These are phyloP conservation scores for Oscheius sp. DNA, from an alignment of 2,888 invertebrate species.

Conservation along the genomic window DNA sequence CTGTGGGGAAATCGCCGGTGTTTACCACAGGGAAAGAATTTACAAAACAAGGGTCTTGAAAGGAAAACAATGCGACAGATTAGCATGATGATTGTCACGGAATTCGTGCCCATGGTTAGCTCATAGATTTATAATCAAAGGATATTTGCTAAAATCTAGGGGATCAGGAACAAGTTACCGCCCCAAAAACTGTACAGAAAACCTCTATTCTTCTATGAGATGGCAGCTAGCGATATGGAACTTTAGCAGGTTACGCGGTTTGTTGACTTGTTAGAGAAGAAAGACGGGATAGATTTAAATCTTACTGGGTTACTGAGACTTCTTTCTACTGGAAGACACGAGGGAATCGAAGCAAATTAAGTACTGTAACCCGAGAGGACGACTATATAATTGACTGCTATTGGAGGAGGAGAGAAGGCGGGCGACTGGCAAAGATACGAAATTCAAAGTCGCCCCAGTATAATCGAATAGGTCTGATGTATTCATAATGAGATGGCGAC, in stretches of 20 bases:
- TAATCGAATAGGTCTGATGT: too few relatives aligned
- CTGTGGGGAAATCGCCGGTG: too few relatives aligned
- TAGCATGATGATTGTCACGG: too few relatives aligned
- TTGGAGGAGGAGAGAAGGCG: conserved; percentile 1
- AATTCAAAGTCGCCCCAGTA: too few relatives aligned
- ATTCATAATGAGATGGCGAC: too few relatives aligned
- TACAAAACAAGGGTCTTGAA: neutral
- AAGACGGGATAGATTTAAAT: conserved; percentile 8
- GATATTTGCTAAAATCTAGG: too few relatives aligned
- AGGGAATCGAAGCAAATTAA: neutral
- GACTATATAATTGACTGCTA: conserved; percentile 16
- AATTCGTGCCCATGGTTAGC: too few relatives aligned
- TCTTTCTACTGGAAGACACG: neutral
- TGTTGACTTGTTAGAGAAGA: conserved; percentile 30
- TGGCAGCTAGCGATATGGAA: neutral
- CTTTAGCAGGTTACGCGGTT: conserved; percentile 17
- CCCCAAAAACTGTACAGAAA: too few relatives aligned
- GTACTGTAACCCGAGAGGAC: conserved; percentile 29
- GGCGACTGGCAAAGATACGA: too few relatives aligned
- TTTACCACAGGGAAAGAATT: too few relatives aligned
- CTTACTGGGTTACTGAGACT: conserved; percentile 29
- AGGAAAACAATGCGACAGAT: neutral
- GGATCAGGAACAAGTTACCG: too few relatives aligned
- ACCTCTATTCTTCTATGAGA: neutral
- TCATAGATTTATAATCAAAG: too few relatives aligned